Conservation (phyloP, 2,888 invertebrate species). For the Zaprionus lineosus region DNA sequence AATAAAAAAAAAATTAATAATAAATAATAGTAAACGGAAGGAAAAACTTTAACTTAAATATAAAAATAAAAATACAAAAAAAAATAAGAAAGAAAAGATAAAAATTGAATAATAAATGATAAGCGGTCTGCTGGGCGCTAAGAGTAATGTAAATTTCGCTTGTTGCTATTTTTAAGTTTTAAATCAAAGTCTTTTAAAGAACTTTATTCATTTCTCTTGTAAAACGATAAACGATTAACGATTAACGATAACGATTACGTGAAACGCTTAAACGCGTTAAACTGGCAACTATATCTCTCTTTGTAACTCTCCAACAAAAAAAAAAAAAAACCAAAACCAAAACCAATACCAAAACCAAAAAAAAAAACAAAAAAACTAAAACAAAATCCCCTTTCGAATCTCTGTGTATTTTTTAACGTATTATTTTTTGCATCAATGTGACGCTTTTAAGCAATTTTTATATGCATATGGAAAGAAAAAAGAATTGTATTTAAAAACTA, state of each 20-base stretch:
- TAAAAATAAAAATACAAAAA: conserved; percentile 14
- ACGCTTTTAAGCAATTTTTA: conserved; percentile 75
- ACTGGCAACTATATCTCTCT: conserved; percentile 57
- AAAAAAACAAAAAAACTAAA: conserved; percentile 50
- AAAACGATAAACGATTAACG: conserved; percentile 50
- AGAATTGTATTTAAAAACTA: conserved; percentile 67
- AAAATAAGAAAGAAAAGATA: conserved; percentile 10
- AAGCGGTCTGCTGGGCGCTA: conserved; percentile 41
- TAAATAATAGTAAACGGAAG: too few species aligned
- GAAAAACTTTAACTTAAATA: not conserved
- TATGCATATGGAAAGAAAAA: conserved; percentile 53
- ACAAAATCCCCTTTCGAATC: conserved; percentile 56
- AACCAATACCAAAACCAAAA: too few species aligned
- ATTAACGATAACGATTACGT: too few species aligned
- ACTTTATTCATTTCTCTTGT: conserved; percentile 70
- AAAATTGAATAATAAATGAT: conserved; percentile 37
- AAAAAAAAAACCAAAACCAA: conserved; percentile 48
- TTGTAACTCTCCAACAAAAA: conserved; percentile 60
- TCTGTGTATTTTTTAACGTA: conserved; percentile 70
- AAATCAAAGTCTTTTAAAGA: conserved; percentile 79
- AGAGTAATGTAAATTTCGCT: conserved; percentile 78
- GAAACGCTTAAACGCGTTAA: conserved; percentile 46
- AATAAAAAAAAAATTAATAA: conserved; percentile 1
- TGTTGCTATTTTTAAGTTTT: conserved; percentile 80
- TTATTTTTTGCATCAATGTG: conserved; percentile 79